Conservation (phyloP, 2,888 invertebrate species). For the Pseudoips prasinana region DNA sequence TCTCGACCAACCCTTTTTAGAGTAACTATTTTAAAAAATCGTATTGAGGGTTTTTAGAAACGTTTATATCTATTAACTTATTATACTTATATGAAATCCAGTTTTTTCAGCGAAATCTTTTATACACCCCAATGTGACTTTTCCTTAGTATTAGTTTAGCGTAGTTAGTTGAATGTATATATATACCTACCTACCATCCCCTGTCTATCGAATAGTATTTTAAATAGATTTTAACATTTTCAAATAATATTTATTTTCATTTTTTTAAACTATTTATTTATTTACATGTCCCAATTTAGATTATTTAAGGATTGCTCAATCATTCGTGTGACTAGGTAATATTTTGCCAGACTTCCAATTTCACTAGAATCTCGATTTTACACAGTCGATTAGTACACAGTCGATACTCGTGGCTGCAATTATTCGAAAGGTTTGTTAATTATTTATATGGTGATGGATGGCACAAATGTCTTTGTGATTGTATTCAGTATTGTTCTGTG, state of each 20-base stretch:
- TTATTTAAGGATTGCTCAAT: conserved; percentile 68
- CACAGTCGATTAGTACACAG: conserved; percentile 5
- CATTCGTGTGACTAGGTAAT: conserved; percentile 48
- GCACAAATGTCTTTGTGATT: conserved; percentile 9
- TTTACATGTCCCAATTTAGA: conserved; percentile 47
- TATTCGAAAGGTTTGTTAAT: conserved; percentile 3
- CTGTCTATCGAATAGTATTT: conserved; percentile 41
- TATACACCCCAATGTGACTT: conserved; percentile 71
- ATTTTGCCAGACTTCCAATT: conserved; percentile 44
- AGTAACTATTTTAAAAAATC: conserved; percentile 57
- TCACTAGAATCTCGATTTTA: conserved; percentile 18
- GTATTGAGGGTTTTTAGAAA: conserved; percentile 72
- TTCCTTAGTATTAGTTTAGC: conserved; percentile 62
- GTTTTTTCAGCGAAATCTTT: conserved; percentile 68
- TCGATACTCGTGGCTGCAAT: conserved; percentile 8
- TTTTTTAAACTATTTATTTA: conserved; percentile 43
- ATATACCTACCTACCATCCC: conserved; percentile 14
- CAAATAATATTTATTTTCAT: conserved; percentile 31
- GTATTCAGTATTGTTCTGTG: not conserved
- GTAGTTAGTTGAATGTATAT: conserved; percentile 52
- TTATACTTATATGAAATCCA: conserved; percentile 66
- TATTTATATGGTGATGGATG: conserved; percentile 7
- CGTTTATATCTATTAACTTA: conserved; percentile 60
- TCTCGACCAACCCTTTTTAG: conserved; percentile 78
- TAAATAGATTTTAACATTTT: conserved; percentile 27